Evolutionary conservation across 2,797 vertebrate species (phyloP).

Genomic region (Ibycter americanus): DNA sequence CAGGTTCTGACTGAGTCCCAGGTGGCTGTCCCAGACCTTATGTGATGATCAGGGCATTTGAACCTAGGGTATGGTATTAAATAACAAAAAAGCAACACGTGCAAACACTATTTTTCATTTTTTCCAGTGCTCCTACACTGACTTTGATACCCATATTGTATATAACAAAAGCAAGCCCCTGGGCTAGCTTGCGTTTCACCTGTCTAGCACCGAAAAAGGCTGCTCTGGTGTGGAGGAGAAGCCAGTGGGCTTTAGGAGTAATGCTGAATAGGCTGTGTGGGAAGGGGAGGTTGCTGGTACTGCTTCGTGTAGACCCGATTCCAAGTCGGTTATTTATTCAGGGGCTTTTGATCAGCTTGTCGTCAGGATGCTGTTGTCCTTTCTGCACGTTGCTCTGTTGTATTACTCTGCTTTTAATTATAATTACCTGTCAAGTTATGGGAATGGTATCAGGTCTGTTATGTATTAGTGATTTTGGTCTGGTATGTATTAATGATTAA

Average conservation of each 20-base stretch:
- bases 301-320: background rate
- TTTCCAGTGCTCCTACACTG: background rate
- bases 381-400: background rate
- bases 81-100: background rate
- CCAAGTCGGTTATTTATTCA: background rate
- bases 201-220: background rate
- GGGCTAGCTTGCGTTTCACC: background rate
- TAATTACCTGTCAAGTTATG: background rate
- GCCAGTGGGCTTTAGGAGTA: background rate
- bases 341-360: background rate
- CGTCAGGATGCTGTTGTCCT: background rate
- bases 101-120: background rate
- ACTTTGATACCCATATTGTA: background rate
- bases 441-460: background rate
- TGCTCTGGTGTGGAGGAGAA: background rate
- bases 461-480: background rate
- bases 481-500: background rate
- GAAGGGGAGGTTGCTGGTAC: background rate
- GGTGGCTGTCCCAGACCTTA: background rate
- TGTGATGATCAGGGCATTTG: background rate
- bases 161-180: background rate
- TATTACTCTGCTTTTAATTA: background rate
- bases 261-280: accelerated
- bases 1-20: background rate
- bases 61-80: background rate